phyloP scores from a whole-genome alignment of 2,888 invertebrate species.

The Strigamia crassipes region DNA sequence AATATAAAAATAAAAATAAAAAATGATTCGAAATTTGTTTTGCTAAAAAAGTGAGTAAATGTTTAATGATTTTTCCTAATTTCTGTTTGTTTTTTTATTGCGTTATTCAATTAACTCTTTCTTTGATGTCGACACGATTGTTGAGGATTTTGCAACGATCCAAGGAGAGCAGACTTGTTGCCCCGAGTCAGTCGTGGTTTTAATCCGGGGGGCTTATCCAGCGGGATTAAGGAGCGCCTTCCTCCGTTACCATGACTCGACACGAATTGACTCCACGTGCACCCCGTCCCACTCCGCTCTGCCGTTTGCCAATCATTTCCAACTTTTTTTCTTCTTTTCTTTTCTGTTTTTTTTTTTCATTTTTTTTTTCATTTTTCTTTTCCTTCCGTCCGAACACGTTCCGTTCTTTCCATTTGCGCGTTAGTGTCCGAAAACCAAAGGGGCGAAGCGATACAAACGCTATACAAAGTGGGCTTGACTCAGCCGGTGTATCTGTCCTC shows the following conservation, averaged over 20 bases:
- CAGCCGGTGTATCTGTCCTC: not conserved
- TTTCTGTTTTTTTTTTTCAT: no score
- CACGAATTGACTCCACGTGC: constrained; percentile 30
- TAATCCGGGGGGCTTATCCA: constrained; percentile 1
- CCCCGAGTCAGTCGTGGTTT: constrained; percentile 25
- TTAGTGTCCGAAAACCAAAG: no score
- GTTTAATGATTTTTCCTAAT: not conserved
- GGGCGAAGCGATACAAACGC: no score
- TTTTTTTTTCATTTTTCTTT: no score
- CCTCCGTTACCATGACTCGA: constrained; percentile 30
- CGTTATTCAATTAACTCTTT: not conserved
- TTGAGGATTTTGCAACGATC: constrained; percentile 26
- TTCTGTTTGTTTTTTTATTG: not conserved
- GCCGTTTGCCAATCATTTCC: constrained; percentile 18
- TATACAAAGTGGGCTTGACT: not conserved
- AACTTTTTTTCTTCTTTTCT: no score
- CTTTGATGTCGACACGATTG: constrained; percentile 28
- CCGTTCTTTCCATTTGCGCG: no score
- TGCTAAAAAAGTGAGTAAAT: no score
- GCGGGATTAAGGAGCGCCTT: constrained; percentile 4
- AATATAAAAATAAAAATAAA: not conserved
- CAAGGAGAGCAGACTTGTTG: constrained; percentile 10
- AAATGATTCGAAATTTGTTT: no score
- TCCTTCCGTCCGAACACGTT: no score
- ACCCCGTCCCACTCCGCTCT: no score